Evolutionary conservation across 2,888 invertebrate species (phyloP), one percentile per base, ranked within the genome.

Genomic region (Maniola hyperantus): DNA sequence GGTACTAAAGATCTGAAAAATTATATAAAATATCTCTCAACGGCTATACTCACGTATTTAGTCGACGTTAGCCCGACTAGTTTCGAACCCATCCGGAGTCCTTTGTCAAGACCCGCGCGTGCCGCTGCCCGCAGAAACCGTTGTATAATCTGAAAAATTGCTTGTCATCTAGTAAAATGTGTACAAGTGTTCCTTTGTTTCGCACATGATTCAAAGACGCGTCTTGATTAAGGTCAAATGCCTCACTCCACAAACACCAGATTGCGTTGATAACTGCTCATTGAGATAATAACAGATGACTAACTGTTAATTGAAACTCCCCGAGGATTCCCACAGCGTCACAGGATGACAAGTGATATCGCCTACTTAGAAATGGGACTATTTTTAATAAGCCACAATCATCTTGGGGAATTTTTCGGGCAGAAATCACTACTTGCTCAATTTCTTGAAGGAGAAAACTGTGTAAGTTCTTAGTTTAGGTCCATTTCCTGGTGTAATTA

Each of bases 231-330:
- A 65, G 60, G 65, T 65, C 59, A 60, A 65, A 65, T 46, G 34
- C 11, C 44, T 46, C 53, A 46, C 54, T 53, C 46, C 44, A 53
- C 34, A 48, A 61, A 65, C 59, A 65, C 44, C 53, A 65, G 46
- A 60, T 46, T 61, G 60, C 54, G 65, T 65, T 65, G 60, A 65
- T 65, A 65, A 64, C 57, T 50, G 8, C 59, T 54, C 54, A 48
- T 65, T 65, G 60, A 48, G 50, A 50, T 11, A 13, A 39, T 39
- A 11, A 39, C 39, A 36, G 39, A 0, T 61, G 60, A 61, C 36
- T 61, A 61, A 61, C 48, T 20, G 50, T 36, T 50, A 50, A 50
- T 36, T 61, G 11, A 36, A 11, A 15, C 20, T 36, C 57, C 39
- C 57, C 36, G 50, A 59, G 59, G 59, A 61, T 61, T 61, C 60